Percentiles rank a stretch among this genome's conserved stretches.
phyloP scores from a whole-genome alignment of 2,888 invertebrate species.

The Syrphus vitripennis region DNA sequence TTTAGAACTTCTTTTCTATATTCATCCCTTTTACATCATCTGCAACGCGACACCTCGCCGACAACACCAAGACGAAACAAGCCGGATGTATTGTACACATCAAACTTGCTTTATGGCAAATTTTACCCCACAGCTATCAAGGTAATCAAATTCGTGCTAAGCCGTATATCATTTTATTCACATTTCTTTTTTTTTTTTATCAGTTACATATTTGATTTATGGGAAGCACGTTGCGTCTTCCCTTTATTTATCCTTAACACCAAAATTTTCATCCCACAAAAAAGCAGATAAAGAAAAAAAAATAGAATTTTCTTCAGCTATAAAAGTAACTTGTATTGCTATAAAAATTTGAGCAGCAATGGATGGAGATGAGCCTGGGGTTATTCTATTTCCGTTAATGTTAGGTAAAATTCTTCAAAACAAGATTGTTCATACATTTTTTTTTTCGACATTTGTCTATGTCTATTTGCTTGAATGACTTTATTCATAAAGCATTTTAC shows the following conservation, averaged over 20 bases:
- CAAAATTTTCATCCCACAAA: not conserved
- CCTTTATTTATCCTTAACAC: not conserved
- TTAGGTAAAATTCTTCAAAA: not conserved
- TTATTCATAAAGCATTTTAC: conserved; percentile 39
- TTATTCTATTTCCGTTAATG: not conserved
- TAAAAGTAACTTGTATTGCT: not conserved
- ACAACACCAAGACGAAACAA: not conserved
- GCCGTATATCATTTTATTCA: conserved; percentile 49
- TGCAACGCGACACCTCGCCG: not conserved
- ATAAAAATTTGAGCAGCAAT: not conserved
- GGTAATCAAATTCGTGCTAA: conserved; percentile 49
- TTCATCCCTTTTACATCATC: not conserved
- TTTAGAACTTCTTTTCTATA: conserved; percentile 24
- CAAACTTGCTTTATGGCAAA: not conserved
- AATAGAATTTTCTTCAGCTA: not conserved
- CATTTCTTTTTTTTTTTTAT: conserved; percentile 21
- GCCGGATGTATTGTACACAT: not conserved
- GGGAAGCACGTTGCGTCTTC: conserved; percentile 12
- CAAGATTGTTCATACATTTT: not conserved
- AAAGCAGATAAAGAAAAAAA: not conserved
- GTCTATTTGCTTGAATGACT: conserved; percentile 19
- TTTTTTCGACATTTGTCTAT: not conserved
- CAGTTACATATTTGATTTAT: conserved; percentile 50
- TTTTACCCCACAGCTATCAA: conserved; percentile 37
- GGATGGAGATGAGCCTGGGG: not conserved